phyloP scores from a whole-genome alignment of 2,113 vertebrate genomes.

The Daboia siamensis region DNA sequence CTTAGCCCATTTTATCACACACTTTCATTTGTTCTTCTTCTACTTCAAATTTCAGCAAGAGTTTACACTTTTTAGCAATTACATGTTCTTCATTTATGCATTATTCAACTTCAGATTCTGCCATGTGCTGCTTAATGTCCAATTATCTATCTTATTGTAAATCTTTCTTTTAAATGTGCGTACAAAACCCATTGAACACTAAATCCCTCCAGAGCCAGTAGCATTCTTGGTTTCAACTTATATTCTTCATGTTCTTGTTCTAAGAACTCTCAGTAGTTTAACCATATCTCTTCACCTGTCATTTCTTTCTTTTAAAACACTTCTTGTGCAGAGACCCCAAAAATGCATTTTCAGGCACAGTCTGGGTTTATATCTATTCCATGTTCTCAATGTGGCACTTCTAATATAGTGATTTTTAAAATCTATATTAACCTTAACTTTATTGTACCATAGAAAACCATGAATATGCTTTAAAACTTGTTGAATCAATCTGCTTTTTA shows the following conservation, averaged over 20 bases:
- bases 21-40: neutral
- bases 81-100: neutral
- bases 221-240: neutral
- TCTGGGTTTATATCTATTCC: neutral
- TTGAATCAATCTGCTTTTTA: neutral
- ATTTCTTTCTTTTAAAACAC: neutral
- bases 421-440: neutral
- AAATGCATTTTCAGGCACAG: neutral
- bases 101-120: neutral
- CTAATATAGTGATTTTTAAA: neutral
- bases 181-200: neutral
- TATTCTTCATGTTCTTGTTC: neutral
- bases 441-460: neutral
- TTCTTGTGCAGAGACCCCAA: neutral
- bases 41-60: neutral
- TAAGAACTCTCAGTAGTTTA: neutral
- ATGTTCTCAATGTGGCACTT: neutral
- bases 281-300: neutral
- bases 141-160: neutral
- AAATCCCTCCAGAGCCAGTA: neutral
- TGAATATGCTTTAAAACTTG: neutral
- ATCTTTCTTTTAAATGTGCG: neutral
- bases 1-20: neutral
- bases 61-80: neutral
- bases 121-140: neutral